phyloP scores from a whole-genome alignment of 2,797 vertebrate genomes.

The Hypotaenidia philippensis region DNA sequence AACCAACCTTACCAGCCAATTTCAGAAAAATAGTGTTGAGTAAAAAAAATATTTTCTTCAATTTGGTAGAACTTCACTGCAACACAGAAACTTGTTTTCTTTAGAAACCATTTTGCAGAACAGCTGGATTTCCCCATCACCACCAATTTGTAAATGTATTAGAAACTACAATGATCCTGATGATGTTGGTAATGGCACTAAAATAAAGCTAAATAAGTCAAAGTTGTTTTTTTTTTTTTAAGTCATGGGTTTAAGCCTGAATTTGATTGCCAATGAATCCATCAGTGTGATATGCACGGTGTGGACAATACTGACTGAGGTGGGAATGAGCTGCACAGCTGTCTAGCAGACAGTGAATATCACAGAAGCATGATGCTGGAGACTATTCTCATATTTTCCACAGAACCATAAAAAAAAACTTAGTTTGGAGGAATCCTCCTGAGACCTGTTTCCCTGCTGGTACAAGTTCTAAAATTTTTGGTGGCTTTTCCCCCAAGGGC shows the following conservation, averaged over 20 bases:
- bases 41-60: slow-evolving; percentile 22
- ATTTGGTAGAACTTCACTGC: slow-evolving; percentile 31
- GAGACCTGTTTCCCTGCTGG: not conserved
- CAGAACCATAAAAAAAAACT: not conserved
- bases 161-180: not conserved
- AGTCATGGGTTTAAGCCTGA: not conserved
- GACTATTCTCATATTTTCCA: not conserved
- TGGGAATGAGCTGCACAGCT: not conserved
- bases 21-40: not conserved
- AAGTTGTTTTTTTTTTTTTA: not conserved
- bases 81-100: not conserved
- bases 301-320: not conserved
- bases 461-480: not conserved
- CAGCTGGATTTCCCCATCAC: not conserved
- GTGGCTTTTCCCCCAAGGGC: not conserved
- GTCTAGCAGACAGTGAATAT: not conserved
- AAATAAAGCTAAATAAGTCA: not conserved
- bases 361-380: not conserved
- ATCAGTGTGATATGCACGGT: not conserved
- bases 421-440: not conserved
- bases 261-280: not conserved
- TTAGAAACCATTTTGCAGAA: not conserved
- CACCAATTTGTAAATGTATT: not conserved
- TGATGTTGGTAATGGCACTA: not conserved
- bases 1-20: not conserved